These are phyloP conservation scores for Pantherophis alleghaniensis DNA, from an alignment of 2,797 vertebrate species.

Conservation along the genomic window DNA sequence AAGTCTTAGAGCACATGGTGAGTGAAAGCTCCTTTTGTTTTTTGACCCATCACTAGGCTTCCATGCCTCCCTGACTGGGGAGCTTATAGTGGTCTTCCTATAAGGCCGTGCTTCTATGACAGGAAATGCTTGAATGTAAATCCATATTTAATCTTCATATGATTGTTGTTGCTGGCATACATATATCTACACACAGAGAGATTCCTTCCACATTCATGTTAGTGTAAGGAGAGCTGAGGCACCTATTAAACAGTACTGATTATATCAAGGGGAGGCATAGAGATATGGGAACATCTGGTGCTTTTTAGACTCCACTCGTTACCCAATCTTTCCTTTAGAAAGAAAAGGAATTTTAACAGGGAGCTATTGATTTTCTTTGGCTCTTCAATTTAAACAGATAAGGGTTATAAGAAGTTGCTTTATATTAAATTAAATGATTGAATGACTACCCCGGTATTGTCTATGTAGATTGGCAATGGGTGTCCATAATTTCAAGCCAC, in stretches of 20 bases:
- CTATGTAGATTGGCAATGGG: not conserved
- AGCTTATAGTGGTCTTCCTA: not conserved
- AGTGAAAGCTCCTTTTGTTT: not conserved
- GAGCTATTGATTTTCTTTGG: not conserved
- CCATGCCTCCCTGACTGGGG: not conserved
- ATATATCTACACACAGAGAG: not conserved
- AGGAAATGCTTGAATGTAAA: not conserved
- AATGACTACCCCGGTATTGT: not conserved
- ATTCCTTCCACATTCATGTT: not conserved
- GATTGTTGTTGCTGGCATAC: not conserved
- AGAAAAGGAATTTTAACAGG: not conserved
- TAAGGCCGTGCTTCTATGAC: not conserved
- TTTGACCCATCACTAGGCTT: not conserved
- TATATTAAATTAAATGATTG: not conserved
- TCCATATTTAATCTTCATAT: not conserved
- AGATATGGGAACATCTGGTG: not conserved
- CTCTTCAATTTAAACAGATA: not conserved
- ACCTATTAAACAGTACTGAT: not conserved
- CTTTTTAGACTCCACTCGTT: not conserved
- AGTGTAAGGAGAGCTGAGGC: not conserved
- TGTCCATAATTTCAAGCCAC: not conserved
- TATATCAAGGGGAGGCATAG: not conserved
- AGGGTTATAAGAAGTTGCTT: not conserved
- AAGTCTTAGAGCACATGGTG: not conserved
- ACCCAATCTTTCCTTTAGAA: not conserved